A percentile compares a stretch with the other conserved stretches of the same genome.
Conservation (phyloP, 2,797 vertebrate genomes). For the Rhynchotus rufescens region DNA sequence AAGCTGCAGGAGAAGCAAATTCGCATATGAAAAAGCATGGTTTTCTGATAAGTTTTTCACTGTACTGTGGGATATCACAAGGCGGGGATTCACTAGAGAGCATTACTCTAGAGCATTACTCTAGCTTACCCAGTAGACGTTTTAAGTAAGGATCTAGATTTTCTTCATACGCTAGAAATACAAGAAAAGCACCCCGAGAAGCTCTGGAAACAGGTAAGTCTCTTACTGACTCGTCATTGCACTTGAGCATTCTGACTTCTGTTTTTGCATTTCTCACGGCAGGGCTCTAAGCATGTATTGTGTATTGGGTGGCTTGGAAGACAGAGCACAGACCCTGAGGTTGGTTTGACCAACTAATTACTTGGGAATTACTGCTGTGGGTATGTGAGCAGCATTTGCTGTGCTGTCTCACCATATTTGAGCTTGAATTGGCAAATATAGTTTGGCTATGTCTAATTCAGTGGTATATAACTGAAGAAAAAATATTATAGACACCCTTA, state of each 20-base stretch:
- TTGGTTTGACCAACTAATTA: slow-evolving; percentile 1
- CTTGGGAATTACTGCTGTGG: not conserved
- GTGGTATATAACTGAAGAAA: not conserved
- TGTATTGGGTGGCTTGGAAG: not conserved
- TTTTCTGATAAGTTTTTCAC: not conserved
- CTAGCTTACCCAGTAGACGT: not conserved
- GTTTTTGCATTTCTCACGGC: not conserved
- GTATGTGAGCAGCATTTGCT: not conserved
- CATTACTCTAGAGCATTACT: not conserved
- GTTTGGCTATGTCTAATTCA: not conserved
- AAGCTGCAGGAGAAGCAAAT: not conserved
- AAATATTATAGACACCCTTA: slow-evolving; percentile 14
- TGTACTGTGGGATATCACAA: not conserved
- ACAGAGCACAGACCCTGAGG: not conserved
- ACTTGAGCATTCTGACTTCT: not conserved
- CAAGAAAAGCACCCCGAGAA: not conserved
- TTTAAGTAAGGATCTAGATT: not conserved
- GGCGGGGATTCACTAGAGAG: no score
- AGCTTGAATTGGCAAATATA: not conserved
- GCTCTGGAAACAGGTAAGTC: not conserved
- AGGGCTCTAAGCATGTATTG: not conserved
- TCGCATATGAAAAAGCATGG: not conserved
- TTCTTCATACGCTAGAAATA: not conserved
- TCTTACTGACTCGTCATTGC: not conserved
- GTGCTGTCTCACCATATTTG: not conserved